Conservation (phyloP, 1,140 invertebrate species). For the Cydia pomonella region DNA sequence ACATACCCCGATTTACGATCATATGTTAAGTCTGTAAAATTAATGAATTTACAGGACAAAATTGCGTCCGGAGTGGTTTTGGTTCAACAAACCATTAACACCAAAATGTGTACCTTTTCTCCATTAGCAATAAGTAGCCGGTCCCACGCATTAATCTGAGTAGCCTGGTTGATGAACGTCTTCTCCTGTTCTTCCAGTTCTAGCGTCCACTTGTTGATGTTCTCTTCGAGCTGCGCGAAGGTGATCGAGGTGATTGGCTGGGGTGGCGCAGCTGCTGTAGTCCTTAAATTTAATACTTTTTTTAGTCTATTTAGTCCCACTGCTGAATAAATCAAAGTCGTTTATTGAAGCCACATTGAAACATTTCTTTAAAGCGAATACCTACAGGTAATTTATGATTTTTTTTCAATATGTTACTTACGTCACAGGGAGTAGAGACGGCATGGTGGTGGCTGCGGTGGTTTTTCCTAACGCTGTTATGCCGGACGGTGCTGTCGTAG, state of each 20-base stretch:
- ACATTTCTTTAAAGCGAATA: too few species aligned
- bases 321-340: too few species aligned
- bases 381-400: too few species aligned
- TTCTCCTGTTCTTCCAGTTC: constrained; percentile 97
- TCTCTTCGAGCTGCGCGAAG: constrained; percentile 94
- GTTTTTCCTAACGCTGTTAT: constrained; percentile 63
- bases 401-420: constrained; percentile 53
- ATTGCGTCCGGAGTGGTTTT: too few species aligned
- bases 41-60: too few species aligned
- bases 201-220: constrained; percentile 97
- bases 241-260: constrained; percentile 83
- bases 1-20: too few species aligned
- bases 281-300: constrained; percentile 55
- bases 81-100: too few species aligned
- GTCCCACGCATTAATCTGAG: constrained; percentile 97
- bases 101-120: constrained; percentile 90
- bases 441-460: constrained; percentile 60
- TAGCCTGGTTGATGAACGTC: constrained; percentile 95
- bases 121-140: constrained; percentile 93
- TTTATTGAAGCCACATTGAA: too few species aligned
- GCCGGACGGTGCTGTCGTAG: constrained; percentile 54
- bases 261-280: constrained; percentile 66
- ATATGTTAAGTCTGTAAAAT: too few species aligned
- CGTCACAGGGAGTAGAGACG: constrained; percentile 77
- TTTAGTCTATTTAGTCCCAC: too few species aligned